phyloP scores from a whole-genome alignment of 2,113 vertebrate species.

The Cygnus buccinator region DNA sequence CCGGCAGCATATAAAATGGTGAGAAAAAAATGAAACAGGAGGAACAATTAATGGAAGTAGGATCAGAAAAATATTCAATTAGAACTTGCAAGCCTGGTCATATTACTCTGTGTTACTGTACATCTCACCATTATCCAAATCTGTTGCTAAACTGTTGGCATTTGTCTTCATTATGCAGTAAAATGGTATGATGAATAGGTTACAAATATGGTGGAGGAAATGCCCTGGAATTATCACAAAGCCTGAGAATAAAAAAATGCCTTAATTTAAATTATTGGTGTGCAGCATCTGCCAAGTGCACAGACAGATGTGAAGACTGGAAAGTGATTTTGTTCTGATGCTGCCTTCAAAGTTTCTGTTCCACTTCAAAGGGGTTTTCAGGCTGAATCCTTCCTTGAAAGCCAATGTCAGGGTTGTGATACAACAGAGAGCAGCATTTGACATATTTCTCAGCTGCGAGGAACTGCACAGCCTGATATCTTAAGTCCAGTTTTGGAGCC shows the following conservation, averaged over 20 bases:
- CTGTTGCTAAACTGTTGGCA: slow-evolving; percentile 76
- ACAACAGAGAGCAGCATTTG: not conserved
- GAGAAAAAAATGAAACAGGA: slow-evolving; percentile 28
- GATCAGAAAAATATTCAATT: slow-evolving; percentile 78
- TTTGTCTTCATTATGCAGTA: slow-evolving; percentile 79
- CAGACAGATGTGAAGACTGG: slow-evolving; percentile 5
- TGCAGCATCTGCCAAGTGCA: slow-evolving; percentile 39
- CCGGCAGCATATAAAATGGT: not conserved
- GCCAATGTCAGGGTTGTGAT: not conserved
- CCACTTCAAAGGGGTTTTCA: slow-evolving; percentile 44
- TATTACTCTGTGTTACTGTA: slow-evolving; percentile 77
- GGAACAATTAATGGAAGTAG: slow-evolving; percentile 75
- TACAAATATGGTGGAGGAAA: slow-evolving; percentile 70
- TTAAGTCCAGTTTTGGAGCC: not conserved
- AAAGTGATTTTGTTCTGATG: slow-evolving; percentile 28
- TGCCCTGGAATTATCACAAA: slow-evolving; percentile 56
- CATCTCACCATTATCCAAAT: slow-evolving; percentile 77
- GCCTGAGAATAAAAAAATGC: slow-evolving; percentile 44
- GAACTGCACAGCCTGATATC: not conserved
- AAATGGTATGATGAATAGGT: slow-evolving; percentile 75
- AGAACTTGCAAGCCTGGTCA: slow-evolving; percentile 69
- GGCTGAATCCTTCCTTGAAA: slow-evolving; percentile 12
- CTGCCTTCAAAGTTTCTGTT: slow-evolving; percentile 36
- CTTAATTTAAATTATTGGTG: slow-evolving; percentile 53
- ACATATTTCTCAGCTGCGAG: not conserved